Percentiles rank a stretch among this genome's conserved stretches.
Conservation (phyloP, 2,797 vertebrate species). For the Epinephelus coioides region DNA sequence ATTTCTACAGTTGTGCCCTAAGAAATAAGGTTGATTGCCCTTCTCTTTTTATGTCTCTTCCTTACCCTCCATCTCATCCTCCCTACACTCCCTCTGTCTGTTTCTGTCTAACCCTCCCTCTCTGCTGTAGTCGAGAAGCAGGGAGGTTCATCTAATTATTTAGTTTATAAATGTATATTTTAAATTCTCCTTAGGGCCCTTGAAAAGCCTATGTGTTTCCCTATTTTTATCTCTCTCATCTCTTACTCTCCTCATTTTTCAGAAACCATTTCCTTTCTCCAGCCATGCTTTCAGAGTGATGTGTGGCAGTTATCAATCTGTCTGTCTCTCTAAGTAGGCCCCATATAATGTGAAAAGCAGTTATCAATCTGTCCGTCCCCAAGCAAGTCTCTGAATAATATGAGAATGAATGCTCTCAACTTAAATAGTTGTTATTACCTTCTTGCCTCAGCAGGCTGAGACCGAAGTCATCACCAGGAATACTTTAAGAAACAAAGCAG, state of each 20-base stretch:
- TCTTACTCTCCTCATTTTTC: background rate
- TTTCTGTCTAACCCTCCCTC: no score
- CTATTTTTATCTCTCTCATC: background rate
- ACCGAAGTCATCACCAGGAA: conserved; percentile 13
- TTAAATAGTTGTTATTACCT: conserved; percentile 24
- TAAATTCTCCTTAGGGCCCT: background rate
- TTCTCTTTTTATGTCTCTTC: no score
- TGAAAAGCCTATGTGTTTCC: background rate
- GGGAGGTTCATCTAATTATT: no score
- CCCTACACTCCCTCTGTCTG: no score
- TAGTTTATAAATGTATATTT: background rate
- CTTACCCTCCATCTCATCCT: no score
- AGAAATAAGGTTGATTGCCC: no score
- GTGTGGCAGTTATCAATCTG: conserved; percentile 33
- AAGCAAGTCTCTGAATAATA: background rate
- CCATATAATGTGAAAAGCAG: conserved; percentile 28
- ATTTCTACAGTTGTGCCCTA: no score
- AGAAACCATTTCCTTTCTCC: conserved; percentile 21
- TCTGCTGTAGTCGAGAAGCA: no score
- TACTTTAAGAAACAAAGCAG: conserved; percentile 16
- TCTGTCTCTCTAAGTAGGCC: conserved; percentile 16
- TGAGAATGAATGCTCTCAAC: conserved; percentile 12
- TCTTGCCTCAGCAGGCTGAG: conserved; percentile 17
- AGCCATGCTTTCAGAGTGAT: conserved; percentile 4
- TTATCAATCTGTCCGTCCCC: conserved; percentile 42